Conservation (phyloP, 2,888 invertebrate genomes). For the Meliscaeva auricollis region DNA sequence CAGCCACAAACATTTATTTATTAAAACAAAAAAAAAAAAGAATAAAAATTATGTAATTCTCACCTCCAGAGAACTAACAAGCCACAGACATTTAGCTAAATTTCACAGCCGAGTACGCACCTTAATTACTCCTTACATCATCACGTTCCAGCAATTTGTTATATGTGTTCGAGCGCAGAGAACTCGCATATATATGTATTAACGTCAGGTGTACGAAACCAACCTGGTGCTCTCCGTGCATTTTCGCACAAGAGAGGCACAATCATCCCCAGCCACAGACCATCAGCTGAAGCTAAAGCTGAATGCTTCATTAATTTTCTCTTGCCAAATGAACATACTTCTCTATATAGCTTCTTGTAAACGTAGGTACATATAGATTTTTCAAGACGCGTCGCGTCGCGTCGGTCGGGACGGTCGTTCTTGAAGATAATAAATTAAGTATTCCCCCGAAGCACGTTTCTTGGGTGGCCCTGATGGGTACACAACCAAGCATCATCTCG, state of each 20-base stretch:
- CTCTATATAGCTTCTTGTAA: background rate
- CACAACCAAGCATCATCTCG: background rate
- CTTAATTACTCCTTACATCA: slow-evolving; percentile 62
- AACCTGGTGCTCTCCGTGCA: slow-evolving; percentile 34
- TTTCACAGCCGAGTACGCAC: slow-evolving; percentile 66
- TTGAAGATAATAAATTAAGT: slow-evolving; percentile 63
- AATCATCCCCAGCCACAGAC: slow-evolving; percentile 20
- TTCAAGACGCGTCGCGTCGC: slow-evolving; percentile 40
- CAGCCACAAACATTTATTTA: slow-evolving; percentile 23
- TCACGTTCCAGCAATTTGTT: slow-evolving; percentile 65
- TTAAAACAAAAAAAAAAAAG: slow-evolving; percentile 13
- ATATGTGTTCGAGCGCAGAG: slow-evolving; percentile 29
- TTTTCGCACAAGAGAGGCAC: slow-evolving; percentile 18
- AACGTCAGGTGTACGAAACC: background rate
- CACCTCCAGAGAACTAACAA: slow-evolving; percentile 52
- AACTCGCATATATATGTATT: background rate
- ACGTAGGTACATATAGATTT: background rate
- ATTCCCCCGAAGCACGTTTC: slow-evolving; percentile 27
- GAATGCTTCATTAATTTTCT: slow-evolving; percentile 68
- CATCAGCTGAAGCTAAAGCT: slow-evolving; percentile 15
- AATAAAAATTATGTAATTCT: slow-evolving; percentile 41
- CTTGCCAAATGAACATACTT: slow-evolving; percentile 30
- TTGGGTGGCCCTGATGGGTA: background rate
- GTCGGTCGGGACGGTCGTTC: too few relatives aligned
- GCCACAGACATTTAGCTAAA: slow-evolving; percentile 51